Percentiles rank a stretch among this genome's conserved stretches.
Conservation (phyloP, 2,113 vertebrate species). For the Cacatua alba region DNA sequence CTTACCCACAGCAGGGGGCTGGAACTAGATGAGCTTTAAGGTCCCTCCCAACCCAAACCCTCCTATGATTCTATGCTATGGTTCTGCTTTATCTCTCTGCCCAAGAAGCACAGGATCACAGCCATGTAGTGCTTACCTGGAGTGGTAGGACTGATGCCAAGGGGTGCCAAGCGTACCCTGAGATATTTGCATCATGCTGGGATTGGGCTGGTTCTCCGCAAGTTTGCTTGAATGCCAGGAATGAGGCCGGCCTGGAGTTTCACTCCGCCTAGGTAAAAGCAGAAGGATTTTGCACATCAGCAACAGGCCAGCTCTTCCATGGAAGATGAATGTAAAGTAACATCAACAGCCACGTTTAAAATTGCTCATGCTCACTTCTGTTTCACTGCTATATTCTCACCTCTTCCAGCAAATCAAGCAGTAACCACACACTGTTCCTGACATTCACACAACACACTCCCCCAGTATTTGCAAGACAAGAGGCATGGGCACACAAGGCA, state of each 20-base stretch:
- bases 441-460: neutral
- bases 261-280: conserved; percentile 79
- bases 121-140: conserved; percentile 79
- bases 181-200: conserved; percentile 92
- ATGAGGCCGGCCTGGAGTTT: conserved; percentile 84
- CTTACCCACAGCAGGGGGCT: neutral
- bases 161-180: conserved; percentile 83
- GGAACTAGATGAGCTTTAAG: neutral
- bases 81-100: neutral
- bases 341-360: neutral
- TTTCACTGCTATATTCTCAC: neutral
- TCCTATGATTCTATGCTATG: neutral
- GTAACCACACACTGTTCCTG: fast-evolving
- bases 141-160: conserved; percentile 90
- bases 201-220: conserved; percentile 76
- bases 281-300: neutral
- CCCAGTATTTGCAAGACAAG: neutral
- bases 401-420: neutral
- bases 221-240: conserved; percentile 93
- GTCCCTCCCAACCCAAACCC: neutral
- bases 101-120: neutral
- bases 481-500: neutral
- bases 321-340: neutral
- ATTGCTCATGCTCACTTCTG: neutral
- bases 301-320: neutral